Conservation (phyloP, 2,888 invertebrate genomes). For the Drosophila leonis region DNA sequence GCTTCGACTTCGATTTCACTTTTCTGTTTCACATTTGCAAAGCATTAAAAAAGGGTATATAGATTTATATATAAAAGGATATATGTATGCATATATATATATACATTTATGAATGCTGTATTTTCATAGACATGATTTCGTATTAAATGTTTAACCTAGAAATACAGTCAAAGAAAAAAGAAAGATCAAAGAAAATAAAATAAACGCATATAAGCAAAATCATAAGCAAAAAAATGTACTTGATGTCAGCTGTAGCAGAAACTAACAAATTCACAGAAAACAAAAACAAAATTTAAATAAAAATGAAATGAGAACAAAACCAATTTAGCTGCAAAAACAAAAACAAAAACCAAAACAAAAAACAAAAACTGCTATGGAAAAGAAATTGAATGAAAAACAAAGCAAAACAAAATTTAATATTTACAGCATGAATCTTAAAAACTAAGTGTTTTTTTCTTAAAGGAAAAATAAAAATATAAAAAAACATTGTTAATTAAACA, state of each 20-base stretch:
- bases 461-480: slow-evolving; percentile 65
- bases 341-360: not conserved
- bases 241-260: slow-evolving; percentile 75
- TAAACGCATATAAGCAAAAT: slow-evolving; percentile 62
- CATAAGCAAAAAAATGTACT: slow-evolving; percentile 74
- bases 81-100: slow-evolving; percentile 39
- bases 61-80: slow-evolving; percentile 54
- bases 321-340: slow-evolving; percentile 31
- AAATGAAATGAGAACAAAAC: slow-evolving; percentile 25
- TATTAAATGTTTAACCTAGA: slow-evolving; percentile 75
- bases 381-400: slow-evolving; percentile 24
- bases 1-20: slow-evolving; percentile 30
- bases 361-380: slow-evolving; percentile 20
- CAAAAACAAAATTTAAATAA: slow-evolving; percentile 32
- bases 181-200: slow-evolving; percentile 25
- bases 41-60: slow-evolving; percentile 69
- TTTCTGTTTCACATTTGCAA: slow-evolving; percentile 62
- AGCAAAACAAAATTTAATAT: slow-evolving; percentile 54
- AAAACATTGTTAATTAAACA: slow-evolving; percentile 77
- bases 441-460: slow-evolving; percentile 78
- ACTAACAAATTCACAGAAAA: slow-evolving; percentile 27
- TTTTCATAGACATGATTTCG: slow-evolving; percentile 73
- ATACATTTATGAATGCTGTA: slow-evolving; percentile 64
- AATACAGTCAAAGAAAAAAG: slow-evolving; percentile 47
- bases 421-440: slow-evolving; percentile 74